Percentiles rank a stretch among this genome's conserved stretches.
Conservation (phyloP, 2,797 vertebrate genomes). For the Apogon hyalosoma region DNA sequence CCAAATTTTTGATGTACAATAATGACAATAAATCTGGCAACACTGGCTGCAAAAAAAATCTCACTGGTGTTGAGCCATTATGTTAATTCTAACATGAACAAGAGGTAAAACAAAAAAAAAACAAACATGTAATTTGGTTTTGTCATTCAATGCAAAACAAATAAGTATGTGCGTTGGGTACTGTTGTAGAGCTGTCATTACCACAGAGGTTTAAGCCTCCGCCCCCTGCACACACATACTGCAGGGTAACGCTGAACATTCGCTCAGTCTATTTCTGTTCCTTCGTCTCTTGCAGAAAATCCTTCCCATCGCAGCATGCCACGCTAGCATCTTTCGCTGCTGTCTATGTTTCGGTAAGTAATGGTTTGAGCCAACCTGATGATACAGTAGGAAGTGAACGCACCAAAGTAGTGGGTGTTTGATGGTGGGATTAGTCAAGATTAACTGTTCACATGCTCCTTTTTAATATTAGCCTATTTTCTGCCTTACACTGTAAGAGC, state of each 20-base stretch:
- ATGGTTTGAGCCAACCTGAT: conserved; percentile 28
- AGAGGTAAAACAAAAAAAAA: not conserved
- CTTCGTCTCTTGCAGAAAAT: conserved; percentile 90
- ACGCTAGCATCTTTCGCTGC: conserved; percentile 97
- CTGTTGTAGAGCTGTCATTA: conserved; percentile 11
- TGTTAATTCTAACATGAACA: not conserved
- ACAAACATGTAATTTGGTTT: not conserved
- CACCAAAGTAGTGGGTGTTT: not conserved
- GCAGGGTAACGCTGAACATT: not conserved
- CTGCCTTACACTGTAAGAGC: not conserved
- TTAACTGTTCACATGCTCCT: not conserved
- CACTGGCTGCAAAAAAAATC: not conserved
- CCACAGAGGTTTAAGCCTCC: too few relatives aligned
- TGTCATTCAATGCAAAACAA: not conserved
- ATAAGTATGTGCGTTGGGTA: not conserved
- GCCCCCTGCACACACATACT: conserved; percentile 19
- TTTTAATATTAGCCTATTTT: not conserved
- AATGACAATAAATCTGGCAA: too few relatives aligned
- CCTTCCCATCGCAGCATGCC: conserved; percentile 98
- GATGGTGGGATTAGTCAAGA: conserved; percentile 1
- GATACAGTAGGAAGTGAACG: conserved; percentile 1
- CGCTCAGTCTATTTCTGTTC: conserved; percentile 41
- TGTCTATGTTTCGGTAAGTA: conserved; percentile 98
- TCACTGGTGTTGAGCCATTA: not conserved
- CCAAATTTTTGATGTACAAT: too few relatives aligned